A percentile compares a stretch with the other conserved stretches of the same genome.
Evolutionary conservation across 1,140 invertebrate species (phyloP).

Genomic region (Ephestia elutella): DNA sequence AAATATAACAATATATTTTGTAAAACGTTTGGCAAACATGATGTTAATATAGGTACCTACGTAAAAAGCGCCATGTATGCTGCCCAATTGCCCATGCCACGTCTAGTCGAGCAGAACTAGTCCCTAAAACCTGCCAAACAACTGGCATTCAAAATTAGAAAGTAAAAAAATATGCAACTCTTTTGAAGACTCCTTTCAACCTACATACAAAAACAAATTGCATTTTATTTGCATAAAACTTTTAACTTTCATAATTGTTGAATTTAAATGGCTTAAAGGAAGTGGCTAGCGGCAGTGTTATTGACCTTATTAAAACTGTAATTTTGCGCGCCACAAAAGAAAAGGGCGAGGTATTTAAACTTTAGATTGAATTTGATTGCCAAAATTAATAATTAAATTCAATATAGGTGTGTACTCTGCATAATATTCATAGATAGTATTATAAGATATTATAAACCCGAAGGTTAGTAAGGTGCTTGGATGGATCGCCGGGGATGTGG

Average conservation of each 20-base stretch:
- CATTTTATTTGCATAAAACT: constrained; percentile 70
- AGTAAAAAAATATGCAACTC: constrained; percentile 62
- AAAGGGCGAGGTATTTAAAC: constrained; percentile 1
- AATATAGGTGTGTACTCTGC: too few species aligned
- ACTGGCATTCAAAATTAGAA: constrained; percentile 67
- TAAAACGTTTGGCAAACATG: not conserved
- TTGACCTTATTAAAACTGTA: constrained; percentile 31
- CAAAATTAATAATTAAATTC: not conserved
- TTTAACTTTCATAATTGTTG: constrained; percentile 46
- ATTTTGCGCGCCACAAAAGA: constrained; percentile 10
- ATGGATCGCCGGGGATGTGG: too few species aligned
- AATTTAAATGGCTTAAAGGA: constrained; percentile 34
- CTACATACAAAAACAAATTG: constrained; percentile 67
- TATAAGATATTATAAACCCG: too few species aligned
- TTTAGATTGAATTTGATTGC: not conserved
- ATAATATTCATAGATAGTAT: too few species aligned
- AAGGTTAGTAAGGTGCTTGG: too few species aligned
- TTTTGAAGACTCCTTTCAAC: constrained; percentile 65
- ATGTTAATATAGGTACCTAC: too few species aligned
- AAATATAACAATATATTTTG: too few species aligned
- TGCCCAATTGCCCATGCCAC: not conserved
- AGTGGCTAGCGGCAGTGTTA: constrained; percentile 29
- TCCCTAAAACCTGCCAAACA: constrained; percentile 67
- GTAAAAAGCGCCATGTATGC: constrained; percentile 1
- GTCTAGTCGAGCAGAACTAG: constrained; percentile 21